Base-by-base conservation (phyloP, 2,113 vertebrate species). In the Mus spicilegus region DNA sequence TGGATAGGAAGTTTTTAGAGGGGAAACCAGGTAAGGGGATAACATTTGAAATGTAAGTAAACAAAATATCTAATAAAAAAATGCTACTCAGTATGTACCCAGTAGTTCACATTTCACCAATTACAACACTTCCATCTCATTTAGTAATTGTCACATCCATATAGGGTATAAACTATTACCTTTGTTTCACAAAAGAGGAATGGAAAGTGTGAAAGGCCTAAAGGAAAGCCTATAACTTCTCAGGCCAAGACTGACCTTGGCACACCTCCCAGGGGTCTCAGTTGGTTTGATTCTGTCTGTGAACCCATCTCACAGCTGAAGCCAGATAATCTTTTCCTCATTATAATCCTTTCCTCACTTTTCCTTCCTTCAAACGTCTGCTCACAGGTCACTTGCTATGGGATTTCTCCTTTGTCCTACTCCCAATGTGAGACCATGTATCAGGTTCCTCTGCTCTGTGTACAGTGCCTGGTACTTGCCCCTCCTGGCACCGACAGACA, bases 321-420 rank as follows among this genome's bases (percentile, higher is more conserved):
- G 22, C 54, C 42, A 87, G 70, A 73, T 69, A 84, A 36, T 84
- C 77, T 19, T 95, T 84, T 63, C 28, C 14, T 12, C n/a, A 24
- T 5, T 20, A 22, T 85, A 17, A 65, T 67, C 14, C 16, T 51
- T 33, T 33, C 10, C 42, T 49, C 28, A 36, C 58, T 69, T 78
- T 24, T 30, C 88, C 28, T 75, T 87, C 22, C 33, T 92, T 94
- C 42, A 95, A 36, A 88, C 75, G 30, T 95, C 42, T 84, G 39
- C 30, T 90, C 69, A 88, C 26, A 93, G 78, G n/a, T 76, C n/a
- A 75, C 7, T 95, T 67, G 78, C 5, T 46, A 42, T 3, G 30
- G 13, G 36, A 73, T 78, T 93, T 94, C 42, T 82, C 78, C 26
- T 19, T 30, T 51, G 61, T 65, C 46, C 9, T 70, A 54, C 12